Base-by-base conservation (phyloP, 64 coral and sea anemone genomes). In the Montipora cactus region DNA sequence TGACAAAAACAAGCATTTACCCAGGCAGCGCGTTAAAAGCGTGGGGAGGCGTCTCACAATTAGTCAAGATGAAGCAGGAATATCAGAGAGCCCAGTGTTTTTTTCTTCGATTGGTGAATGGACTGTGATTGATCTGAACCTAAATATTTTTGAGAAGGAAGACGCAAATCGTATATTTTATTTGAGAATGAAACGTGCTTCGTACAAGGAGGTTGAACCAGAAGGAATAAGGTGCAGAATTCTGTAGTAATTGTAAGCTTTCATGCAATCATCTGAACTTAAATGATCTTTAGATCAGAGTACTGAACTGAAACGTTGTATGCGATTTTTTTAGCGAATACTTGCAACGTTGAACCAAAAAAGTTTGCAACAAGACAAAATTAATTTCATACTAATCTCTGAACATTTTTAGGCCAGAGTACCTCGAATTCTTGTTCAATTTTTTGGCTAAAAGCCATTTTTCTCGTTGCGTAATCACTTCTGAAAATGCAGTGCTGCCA, bases 131-230 rank as follows among this genome's bases (percentile, higher is more conserved):
- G 82, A 85, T 85, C 47, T 85, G 18, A 70, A 85, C 66, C 66
- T 49, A 69, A 7, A 69, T 9, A 37, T 50, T 48, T 85, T 85
- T 49, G 82, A 85, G 46, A 85, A 71, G 46, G 82, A 85, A 71
- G 82, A 85, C 7, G 82, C 82, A 11, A 71, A 85, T 5, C 62
- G 82, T 21, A 50, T 47, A 19, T 13, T 71, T 85, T 85, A 85
- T 23, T 85, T 85, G 66, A 85, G 82, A 85, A 85, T 64, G 62
- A 85, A 85, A 70, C 8, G 62, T 0, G 47, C 64, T 12, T 49
- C 82, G 11, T 85, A 85, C 66, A 85, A 85, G 10, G 82, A 85
- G 47, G 82, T 70, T 21, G 82, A 85, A 71, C 82, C 82, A 49
- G 82, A 85, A 6, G 16, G 19, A 7, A 3, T 23, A 2, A 23